Evolutionary conservation across 2,888 invertebrate species (phyloP), one percentile per base, ranked within the genome.

Genomic region (Pseudococcus viburni): DNA sequence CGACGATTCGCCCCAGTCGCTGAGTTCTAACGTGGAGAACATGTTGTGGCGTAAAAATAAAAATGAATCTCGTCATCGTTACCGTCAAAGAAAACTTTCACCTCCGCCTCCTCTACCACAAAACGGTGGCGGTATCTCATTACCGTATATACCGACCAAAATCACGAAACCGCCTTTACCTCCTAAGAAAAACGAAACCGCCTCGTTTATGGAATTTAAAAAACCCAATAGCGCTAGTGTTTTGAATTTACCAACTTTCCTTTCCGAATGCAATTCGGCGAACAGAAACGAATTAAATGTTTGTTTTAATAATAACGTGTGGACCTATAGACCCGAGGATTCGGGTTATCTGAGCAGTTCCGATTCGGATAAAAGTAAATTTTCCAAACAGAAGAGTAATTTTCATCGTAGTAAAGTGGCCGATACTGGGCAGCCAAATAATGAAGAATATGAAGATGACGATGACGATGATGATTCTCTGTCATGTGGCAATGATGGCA

Each of bases 271-370:
- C 26, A 84, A 51, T 15, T 85, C 73, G 9, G 73, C n/a, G 48
- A 59, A 80, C 33, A 55, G 87, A 86, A 17, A 73, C 77, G 83
- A 46, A 51, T 86, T 55, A 85, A 87, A 55, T 73, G 86, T 88
- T 84, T 73, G 84, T 77, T 88, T 89, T 85, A 89, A 86, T 55
- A 83, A 77, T 87, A 89, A 77, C 55, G 39, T 88, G 11, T 88
- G 88, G 88, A 80, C 89, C 92, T 93, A 90, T 91, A 93, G 91
- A 90, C 93, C 94, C 85, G 94, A 95, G 91, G 97, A 97, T 91
- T 96, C 96, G 0, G 97, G 96, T 0, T 97, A 97, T 91, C 93
- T 97, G 89, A 97, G 96, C 91, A 96, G 96, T 51, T 88, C 88
- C 7, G 88, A 88, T 46, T 88, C 88, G 0, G 88, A 88, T 39